Percentiles rank a stretch among this genome's conserved stretches.
Conservation (phyloP, 2,113 vertebrate species). For the Colinus virginianus region DNA sequence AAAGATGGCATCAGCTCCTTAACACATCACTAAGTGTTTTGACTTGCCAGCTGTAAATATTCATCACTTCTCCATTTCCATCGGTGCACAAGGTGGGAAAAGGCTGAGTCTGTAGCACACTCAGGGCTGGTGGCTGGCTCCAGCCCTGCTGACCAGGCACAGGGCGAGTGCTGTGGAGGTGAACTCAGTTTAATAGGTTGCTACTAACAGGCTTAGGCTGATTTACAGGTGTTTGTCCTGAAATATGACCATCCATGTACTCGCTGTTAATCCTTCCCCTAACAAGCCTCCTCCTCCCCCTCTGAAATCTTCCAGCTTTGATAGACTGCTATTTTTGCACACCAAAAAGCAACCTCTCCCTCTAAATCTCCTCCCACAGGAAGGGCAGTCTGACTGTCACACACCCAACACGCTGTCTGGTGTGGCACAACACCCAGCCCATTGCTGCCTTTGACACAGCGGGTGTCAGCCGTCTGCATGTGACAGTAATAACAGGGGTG, state of each 20-base stretch:
- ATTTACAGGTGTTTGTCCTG: slow-evolving; percentile 67
- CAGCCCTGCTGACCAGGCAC: neutral
- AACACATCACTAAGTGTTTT: neutral
- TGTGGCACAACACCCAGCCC: neutral
- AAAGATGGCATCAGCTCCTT: slow-evolving; percentile 33
- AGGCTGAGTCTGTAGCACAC: neutral
- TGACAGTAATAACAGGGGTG: slow-evolving; percentile 53
- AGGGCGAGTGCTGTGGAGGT: neutral
- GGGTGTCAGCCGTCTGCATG: slow-evolving; percentile 18
- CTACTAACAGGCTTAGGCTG: slow-evolving; percentile 57
- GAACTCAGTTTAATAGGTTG: slow-evolving; percentile 55
- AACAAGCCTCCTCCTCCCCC: neutral
- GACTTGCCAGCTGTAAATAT: slow-evolving; percentile 1
- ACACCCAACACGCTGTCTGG: neutral
- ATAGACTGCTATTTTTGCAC: slow-evolving; percentile 19
- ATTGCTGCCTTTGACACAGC: neutral
- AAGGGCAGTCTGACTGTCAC: slow-evolving; percentile 33
- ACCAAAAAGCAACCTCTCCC: slow-evolving; percentile 5
- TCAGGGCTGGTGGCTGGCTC: neutral
- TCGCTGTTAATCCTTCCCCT: slow-evolving; percentile 38
- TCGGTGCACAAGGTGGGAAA: neutral
- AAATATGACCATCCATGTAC: slow-evolving; percentile 54
- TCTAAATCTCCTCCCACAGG: slow-evolving; percentile 6
- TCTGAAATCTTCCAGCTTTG: slow-evolving; percentile 37
- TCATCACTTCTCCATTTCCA: neutral